phyloP scores from a whole-genome alignment of 2,113 vertebrate genomes.

The Trichechus manatus region DNA sequence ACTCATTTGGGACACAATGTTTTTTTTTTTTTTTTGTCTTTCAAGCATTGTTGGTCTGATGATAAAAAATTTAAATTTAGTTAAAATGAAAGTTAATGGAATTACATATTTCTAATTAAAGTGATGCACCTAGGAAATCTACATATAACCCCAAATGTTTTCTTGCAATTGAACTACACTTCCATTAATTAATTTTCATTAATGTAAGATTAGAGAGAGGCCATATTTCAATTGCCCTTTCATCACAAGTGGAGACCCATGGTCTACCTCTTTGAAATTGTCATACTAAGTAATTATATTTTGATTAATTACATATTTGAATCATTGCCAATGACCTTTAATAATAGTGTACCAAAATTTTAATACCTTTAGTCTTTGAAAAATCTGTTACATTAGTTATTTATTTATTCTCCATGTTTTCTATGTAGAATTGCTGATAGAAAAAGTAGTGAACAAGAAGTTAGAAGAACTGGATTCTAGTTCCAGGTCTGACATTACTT shows the following conservation, averaged over 20 bases:
- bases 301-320: slow-evolving; percentile 80
- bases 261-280: slow-evolving; percentile 70
- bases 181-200: slow-evolving; percentile 77
- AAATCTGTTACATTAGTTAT: not conserved
- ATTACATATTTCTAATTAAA: slow-evolving; percentile 70
- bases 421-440: not conserved
- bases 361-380: slow-evolving; percentile 17
- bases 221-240: slow-evolving; percentile 81
- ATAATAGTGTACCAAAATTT: slow-evolving; percentile 63
- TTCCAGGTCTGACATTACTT: not conserved
- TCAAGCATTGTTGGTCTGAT: not conserved
- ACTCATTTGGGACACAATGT: slow-evolving; percentile 4
- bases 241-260: slow-evolving; percentile 65
- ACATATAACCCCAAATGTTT: slow-evolving; percentile 22
- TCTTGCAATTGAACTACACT: slow-evolving; percentile 63
- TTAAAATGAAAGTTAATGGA: slow-evolving; percentile 54
- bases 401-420: not conserved
- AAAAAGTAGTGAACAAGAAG: not conserved
- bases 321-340: slow-evolving; percentile 75
- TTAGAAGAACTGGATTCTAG: not conserved
- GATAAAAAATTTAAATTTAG: slow-evolving; percentile 42
- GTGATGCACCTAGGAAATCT: slow-evolving; percentile 11
- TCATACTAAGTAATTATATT: slow-evolving; percentile 80
- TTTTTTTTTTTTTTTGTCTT: not conserved
- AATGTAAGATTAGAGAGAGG: slow-evolving; percentile 68